Evolutionary conservation across 2,888 invertebrate genomes (phyloP).

Genomic region (Drosophila differens): DNA sequence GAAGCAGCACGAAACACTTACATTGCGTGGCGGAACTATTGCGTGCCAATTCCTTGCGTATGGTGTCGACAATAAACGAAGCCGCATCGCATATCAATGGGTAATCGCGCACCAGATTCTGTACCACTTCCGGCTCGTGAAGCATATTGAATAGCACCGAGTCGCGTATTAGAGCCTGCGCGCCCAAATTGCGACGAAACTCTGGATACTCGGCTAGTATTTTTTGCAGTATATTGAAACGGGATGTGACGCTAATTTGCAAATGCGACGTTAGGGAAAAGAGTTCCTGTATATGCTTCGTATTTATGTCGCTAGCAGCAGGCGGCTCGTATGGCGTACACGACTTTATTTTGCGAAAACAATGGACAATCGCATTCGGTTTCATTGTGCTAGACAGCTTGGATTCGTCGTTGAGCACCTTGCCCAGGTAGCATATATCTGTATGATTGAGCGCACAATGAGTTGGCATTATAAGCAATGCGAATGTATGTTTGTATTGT

Average conservation of each 20-base stretch:
- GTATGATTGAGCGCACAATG: constrained; percentile 52
- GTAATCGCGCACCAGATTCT: constrained; percentile 88
- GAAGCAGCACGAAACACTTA: constrained; percentile 32
- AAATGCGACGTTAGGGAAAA: constrained; percentile 84
- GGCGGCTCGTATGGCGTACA: constrained; percentile 71
- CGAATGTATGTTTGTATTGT: not conserved
- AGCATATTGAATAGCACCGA: constrained; percentile 89
- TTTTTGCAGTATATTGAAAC: constrained; percentile 87
- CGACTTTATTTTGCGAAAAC: constrained; percentile 84
- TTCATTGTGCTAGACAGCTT: constrained; percentile 86
- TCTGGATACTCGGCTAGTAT: constrained; percentile 89
- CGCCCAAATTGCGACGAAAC: constrained; percentile 89
- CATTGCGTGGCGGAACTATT: constrained; percentile 76
- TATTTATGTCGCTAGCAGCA: constrained; percentile 61
- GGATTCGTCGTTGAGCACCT: constrained; percentile 87
- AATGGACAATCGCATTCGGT: constrained; percentile 87
- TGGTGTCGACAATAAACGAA: constrained; percentile 84
- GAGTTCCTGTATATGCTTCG: constrained; percentile 73
- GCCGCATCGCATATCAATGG: constrained; percentile 90
- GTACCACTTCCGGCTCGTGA: constrained; percentile 88
- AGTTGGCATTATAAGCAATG: constrained; percentile 48
- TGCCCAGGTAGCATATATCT: constrained; percentile 90
- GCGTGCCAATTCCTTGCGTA: constrained; percentile 83
- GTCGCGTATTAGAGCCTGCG: constrained; percentile 90
- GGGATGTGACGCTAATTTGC: constrained; percentile 85